Evolutionary conservation across 1,140 invertebrate genomes (phyloP), one percentile per base, ranked within the genome.

Genomic region (Drosophila arizonae): DNA sequence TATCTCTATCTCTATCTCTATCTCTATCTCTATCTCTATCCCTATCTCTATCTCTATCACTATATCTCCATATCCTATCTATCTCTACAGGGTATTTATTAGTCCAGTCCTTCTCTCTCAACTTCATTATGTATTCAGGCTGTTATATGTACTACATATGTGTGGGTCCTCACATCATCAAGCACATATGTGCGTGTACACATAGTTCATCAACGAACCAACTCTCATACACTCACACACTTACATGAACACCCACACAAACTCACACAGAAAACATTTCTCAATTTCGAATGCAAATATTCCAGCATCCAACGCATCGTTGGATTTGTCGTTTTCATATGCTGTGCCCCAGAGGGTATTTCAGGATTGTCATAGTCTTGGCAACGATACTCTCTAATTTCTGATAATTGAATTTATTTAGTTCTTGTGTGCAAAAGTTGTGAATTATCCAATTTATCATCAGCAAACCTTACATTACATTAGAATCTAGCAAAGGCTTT

Each of bases 231-330:
- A 26, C 55, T 24, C 45, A 58, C 55, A 50, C 30, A 46, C 45
- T 24, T 24, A 50, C 26, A 51, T 24, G 17, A 24, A 24, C 36
- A 54, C 33, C 28, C 39, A 48, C 58, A 55, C 46, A 13, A 13
- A 50, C 54, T 50, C 15, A n/a, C 41, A 24, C 13, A 26, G 69
- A 41, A 65, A 77, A 65, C 50, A 86, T 76, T 86, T 81, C 76
- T 79, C 75, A 86, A 86, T 87, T 87, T 81, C 82, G 58, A 79
- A 87, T 87, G 82, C 82, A 86, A 87, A 76, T 81, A 82, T 87
- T 78, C 45, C 43, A 75, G 66, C 63, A 36, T 43, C 13, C 11
- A 85, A 77, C 75, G 81, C 81, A 81, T 78, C 71, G 81, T 86
- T 86, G 67, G 75, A 81, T 76, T 70, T 76, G 72, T 67, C 72